Evolutionary conservation across 2,113 vertebrate genomes (phyloP).

Genomic region (Nothobranchius furzeri): DNA sequence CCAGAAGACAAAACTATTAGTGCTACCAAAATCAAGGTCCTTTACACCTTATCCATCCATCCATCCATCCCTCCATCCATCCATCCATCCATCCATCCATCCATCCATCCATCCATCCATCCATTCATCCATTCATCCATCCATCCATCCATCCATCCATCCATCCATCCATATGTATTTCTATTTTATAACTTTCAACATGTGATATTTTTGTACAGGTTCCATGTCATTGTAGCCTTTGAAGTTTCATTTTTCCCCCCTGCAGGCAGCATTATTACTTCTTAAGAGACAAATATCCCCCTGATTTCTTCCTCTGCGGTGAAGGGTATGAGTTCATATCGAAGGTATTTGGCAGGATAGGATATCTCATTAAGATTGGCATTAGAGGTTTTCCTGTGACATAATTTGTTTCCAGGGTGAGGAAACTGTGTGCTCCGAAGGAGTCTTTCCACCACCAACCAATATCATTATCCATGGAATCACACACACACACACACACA

Average conservation of each 20-base stretch:
- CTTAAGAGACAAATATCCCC: constrained; percentile 43
- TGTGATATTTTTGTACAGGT: neutral
- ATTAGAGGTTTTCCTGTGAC: constrained; percentile 48
- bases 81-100: no score
- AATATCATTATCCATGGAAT: constrained; percentile 54
- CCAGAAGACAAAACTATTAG: no score
- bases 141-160: neutral
- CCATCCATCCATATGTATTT: neutral
- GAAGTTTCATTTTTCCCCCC: neutral
- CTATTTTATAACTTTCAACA: neutral
- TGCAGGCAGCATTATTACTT: constrained; percentile 34
- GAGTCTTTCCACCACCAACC: constrained; percentile 35
- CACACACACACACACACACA: constrained; percentile 6
- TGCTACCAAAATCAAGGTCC: no score
- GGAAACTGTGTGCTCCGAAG: constrained; percentile 34
- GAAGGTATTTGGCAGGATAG: constrained; percentile 30
- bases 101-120: no score
- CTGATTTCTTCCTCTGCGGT: constrained; percentile 12
- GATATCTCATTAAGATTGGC: constrained; percentile 61
- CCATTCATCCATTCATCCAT: neutral
- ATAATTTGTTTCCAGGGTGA: constrained; percentile 60
- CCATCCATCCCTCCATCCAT: no score
- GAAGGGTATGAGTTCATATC: constrained; percentile 39
- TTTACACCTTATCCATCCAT: no score
- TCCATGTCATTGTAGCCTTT: constrained; percentile 22